Evolutionary conservation across 2,113 vertebrate genomes (phyloP).

Genomic region (Ailuropoda melanoleuca): DNA sequence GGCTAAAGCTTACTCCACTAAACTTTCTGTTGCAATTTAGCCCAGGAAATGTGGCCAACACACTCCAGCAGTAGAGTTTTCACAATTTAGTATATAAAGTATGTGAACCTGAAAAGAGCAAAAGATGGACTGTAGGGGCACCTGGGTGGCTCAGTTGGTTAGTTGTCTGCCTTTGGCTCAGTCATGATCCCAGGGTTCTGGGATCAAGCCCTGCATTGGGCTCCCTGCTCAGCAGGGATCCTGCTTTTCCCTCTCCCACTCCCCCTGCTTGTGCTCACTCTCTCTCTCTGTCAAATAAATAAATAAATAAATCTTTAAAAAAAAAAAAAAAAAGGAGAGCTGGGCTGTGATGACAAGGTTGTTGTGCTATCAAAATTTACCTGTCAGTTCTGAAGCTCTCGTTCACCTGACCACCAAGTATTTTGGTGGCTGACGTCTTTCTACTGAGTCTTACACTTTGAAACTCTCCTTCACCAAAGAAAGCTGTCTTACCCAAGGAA

Average conservation of each 20-base stretch:
- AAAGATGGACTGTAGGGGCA: background rate
- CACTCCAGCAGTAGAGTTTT: background rate
- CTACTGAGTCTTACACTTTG: background rate
- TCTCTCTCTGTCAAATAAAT: too few relatives aligned
- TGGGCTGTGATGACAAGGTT: too few relatives aligned
- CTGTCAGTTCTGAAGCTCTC: background rate
- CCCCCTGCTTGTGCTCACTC: too few relatives aligned
- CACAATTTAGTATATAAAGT: background rate
- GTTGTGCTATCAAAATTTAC: background rate
- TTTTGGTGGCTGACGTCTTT: background rate
- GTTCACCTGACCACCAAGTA: background rate
- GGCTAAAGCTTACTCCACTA: background rate
- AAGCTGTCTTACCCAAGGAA: background rate
- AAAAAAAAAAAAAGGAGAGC: too few relatives aligned
- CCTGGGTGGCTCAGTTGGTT: too few relatives aligned
- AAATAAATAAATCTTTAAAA: too few relatives aligned
- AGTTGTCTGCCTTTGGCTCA: too few relatives aligned
- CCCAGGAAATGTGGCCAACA: background rate
- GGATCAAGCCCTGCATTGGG: too few relatives aligned
- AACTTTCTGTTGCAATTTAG: background rate
- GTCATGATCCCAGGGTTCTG: too few relatives aligned
- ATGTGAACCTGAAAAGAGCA: background rate
- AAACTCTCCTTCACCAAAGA: background rate
- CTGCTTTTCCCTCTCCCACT: too few relatives aligned
- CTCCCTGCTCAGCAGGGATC: too few relatives aligned